phyloP scores from a whole-genome alignment of 2,888 invertebrate genomes.

The Hypselothyrea guttata region DNA sequence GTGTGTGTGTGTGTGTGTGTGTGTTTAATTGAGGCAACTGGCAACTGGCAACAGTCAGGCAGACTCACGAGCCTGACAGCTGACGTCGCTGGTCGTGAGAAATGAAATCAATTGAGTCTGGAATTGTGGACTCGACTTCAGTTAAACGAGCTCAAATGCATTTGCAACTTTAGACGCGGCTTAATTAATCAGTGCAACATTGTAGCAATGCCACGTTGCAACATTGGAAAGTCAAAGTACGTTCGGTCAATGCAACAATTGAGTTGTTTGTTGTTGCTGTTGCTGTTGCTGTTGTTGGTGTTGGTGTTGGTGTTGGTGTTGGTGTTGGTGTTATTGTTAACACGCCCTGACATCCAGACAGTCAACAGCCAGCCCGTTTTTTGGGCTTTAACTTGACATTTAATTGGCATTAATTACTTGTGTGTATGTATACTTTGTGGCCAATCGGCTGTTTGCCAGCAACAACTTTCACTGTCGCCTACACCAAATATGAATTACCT shows the following conservation, averaged over 20 bases:
- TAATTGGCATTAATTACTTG: conserved; percentile 74
- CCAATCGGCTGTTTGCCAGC: conserved; percentile 24
- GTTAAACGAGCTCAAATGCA: conserved; percentile 8
- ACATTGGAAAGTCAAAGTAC: conserved; percentile 68
- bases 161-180: conserved; percentile 6
- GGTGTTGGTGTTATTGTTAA: too few relatives aligned
- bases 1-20: not conserved
- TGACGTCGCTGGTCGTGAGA: conserved; percentile 56
- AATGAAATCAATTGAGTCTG: conserved; percentile 70
- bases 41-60: conserved; percentile 31
- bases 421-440: conserved; percentile 37
- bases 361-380: conserved; percentile 28
- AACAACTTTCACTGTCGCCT: conserved; percentile 70
- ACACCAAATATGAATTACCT: conserved; percentile 53
- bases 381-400: conserved; percentile 60
- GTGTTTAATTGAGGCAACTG: conserved; percentile 42
- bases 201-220: conserved; percentile 7
- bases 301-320: too few relatives aligned
- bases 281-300: too few relatives aligned
- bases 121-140: conserved; percentile 5
- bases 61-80: conserved; percentile 50
- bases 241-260: conserved; percentile 33
- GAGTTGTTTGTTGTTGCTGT: conserved; percentile 39
- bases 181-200: conserved; percentile 51
- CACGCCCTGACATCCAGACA: conserved; percentile 40